Conservation (phyloP, 1,140 invertebrate species). For the Zaprionus nigranus region DNA sequence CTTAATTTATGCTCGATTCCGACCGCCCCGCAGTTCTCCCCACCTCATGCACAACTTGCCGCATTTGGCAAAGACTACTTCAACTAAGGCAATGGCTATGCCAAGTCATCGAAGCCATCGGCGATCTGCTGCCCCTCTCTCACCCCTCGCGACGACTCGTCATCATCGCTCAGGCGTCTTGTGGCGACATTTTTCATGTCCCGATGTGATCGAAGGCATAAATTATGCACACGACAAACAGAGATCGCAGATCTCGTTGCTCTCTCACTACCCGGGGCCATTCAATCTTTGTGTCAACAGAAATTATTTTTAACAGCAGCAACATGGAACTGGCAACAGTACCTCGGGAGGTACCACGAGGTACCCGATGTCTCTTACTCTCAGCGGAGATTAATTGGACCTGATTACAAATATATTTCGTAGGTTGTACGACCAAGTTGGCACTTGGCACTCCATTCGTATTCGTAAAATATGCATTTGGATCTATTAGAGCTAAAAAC, state of each 20-base stretch:
- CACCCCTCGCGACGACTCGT: constrained; percentile 35
- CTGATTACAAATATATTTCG: constrained; percentile 77
- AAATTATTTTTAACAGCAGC: constrained; percentile 81
- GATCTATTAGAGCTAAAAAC: constrained; percentile 72
- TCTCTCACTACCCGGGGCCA: constrained; percentile 45
- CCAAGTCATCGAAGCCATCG: constrained; percentile 51
- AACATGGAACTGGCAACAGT: constrained; percentile 25
- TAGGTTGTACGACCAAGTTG: constrained; percentile 57
- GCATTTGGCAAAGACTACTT: constrained; percentile 66
- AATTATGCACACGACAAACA: constrained; percentile 63
- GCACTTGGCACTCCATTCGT: constrained; percentile 35
- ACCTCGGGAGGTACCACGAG: constrained; percentile 26
- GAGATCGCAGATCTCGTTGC: constrained; percentile 42
- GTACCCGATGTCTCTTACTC: background rate
- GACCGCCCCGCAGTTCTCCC: constrained; percentile 1
- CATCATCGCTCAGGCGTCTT: constrained; percentile 73
- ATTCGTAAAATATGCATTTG: constrained; percentile 79
- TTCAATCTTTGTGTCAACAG: constrained; percentile 83
- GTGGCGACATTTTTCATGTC: constrained; percentile 82
- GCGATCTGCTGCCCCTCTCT: background rate
- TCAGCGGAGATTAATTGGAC: constrained; percentile 69
- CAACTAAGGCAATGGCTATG: constrained; percentile 45
- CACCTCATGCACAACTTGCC: constrained; percentile 5
- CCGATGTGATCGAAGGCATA: constrained; percentile 82
- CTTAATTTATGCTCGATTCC: constrained; percentile 79